These are phyloP conservation scores for Elachura formosa DNA, from an alignment of 2,113 vertebrate genomes.

Conservation along the genomic window DNA sequence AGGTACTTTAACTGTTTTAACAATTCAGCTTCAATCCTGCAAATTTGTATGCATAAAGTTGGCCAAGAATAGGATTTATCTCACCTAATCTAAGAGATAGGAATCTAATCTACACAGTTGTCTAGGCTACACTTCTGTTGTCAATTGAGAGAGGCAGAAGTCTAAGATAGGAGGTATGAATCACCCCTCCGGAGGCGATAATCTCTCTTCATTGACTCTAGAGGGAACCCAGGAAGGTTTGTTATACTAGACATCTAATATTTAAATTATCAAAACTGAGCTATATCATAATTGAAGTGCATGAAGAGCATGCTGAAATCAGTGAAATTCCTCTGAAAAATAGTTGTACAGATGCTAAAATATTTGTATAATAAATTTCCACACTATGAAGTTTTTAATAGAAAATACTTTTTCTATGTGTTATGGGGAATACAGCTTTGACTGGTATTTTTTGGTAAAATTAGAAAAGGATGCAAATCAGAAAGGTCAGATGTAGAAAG, in stretches of 20 bases:
- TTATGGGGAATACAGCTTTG: neutral
- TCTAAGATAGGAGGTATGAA: constrained; percentile 21
- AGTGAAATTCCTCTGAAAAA: neutral
- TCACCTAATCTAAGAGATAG: constrained; percentile 17
- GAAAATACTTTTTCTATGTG: neutral
- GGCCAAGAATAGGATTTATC: constrained; percentile 22
- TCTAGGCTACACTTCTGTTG: constrained; percentile 48
- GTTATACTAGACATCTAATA: neutral
- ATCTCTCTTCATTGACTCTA: neutral
- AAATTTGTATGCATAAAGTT: neutral
- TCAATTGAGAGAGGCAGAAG: constrained; percentile 1
- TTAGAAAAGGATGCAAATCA: neutral
- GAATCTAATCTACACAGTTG: constrained; percentile 14
- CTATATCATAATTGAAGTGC: neutral
- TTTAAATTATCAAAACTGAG: neutral
- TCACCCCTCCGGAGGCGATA: neutral
- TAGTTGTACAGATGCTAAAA: neutral
- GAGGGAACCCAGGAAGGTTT: neutral
- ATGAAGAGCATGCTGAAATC: neutral
- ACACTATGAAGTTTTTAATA: neutral
- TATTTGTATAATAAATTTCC: neutral
- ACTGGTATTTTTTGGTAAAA: neutral
- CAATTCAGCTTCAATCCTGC: neutral
- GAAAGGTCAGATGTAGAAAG: neutral
- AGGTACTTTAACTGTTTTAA: neutral